phyloP scores from a whole-genome alignment of 2,797 vertebrate genomes.

The Lagocephalus sceleratus region DNA sequence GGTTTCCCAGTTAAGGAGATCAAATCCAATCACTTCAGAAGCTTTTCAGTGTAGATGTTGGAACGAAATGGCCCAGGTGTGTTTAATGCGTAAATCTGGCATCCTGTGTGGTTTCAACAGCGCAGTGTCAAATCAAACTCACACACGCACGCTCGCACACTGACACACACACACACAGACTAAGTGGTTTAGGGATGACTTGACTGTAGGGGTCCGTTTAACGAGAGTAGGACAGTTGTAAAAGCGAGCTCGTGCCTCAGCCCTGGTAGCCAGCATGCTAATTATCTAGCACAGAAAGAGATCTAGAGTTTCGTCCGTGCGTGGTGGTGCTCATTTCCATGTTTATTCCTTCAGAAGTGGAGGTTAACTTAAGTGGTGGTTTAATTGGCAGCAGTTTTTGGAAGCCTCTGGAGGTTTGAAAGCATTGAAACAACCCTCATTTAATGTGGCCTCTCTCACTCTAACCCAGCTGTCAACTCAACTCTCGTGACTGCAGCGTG shows the following conservation, averaged over 20 bases:
- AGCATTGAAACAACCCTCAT: conserved; percentile 45
- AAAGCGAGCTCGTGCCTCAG: conserved; percentile 39
- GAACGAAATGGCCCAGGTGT: neutral
- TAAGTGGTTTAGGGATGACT: conserved; percentile 27
- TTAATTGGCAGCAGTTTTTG: conserved; percentile 44
- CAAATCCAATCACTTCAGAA: neutral
- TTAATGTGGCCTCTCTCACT: conserved; percentile 11
- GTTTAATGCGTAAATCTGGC: conserved; percentile 14
- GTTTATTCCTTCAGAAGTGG: conserved; percentile 32
- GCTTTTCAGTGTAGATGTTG: neutral
- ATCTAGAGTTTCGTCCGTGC: conserved; percentile 9
- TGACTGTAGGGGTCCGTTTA: conserved; percentile 30
- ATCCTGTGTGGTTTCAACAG: conserved; percentile 51
- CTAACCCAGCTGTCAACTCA: conserved; percentile 31
- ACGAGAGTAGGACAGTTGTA: conserved; percentile 51
- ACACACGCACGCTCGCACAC: conserved; percentile 3
- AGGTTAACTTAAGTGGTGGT: conserved; percentile 39
- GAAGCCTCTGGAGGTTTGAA: conserved; percentile 30
- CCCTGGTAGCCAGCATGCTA: conserved; percentile 5
- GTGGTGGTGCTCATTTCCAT: conserved; percentile 37
- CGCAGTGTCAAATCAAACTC: conserved; percentile 35
- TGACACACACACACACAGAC: neutral
- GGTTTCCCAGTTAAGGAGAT: neutral
- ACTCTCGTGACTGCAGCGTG: conserved; percentile 26
- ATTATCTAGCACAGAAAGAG: conserved; percentile 13